Base-by-base conservation (phyloP, 2,888 invertebrate species). In the Blastobasis adustella region DNA sequence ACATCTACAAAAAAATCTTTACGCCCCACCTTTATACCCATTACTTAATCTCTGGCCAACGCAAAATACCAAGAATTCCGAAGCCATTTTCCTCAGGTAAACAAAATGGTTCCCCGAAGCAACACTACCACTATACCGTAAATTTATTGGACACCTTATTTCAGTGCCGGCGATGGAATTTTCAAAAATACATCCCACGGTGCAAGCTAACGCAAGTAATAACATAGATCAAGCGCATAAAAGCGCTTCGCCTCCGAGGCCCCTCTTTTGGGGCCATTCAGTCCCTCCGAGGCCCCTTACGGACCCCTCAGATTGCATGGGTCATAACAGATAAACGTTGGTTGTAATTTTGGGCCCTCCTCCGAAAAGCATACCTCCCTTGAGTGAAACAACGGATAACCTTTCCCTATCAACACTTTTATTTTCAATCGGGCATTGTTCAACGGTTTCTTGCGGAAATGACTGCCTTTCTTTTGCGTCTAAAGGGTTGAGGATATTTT, bases 311-410 rank as follows among this genome's bases (percentile, higher is more conserved):
- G 42, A 42, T 81, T 80, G 81, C 79, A 75, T 66, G 74, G 76
- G 71, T 79, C 81, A 81, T 81, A 81, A 79, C 76, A 79, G 81
- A 81, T 80, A 81, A 81, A 80, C 78, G 77, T 58, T 61, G 71
- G 67, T 66, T 69, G 80, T 80, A 79, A 75, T 74, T 80, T 73
- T 71, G 71, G 66, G 63, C 70, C 60, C 70, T 72, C 65, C 57
- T 62, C 61, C 65, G 58, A 63, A 61, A 58, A 60, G 67, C n/a
- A 42, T 42, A 10, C 42, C 42, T 42, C 42, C 42, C 42, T 10
- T n/a, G 42, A 9, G 6, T 9, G 42, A 42, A 42, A 42, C 42
- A 42, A 42, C 42, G 9, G 42, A 23, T 23, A 23, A 23, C 23
- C 23, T 23, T 23, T 23, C 23, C 23, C 23, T 23, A 23, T 23